A percentile compares a stretch with the other conserved stretches of the same genome.
Evolutionary conservation across 2,797 vertebrate genomes (phyloP).

Genomic region (Liparis tanakae): DNA sequence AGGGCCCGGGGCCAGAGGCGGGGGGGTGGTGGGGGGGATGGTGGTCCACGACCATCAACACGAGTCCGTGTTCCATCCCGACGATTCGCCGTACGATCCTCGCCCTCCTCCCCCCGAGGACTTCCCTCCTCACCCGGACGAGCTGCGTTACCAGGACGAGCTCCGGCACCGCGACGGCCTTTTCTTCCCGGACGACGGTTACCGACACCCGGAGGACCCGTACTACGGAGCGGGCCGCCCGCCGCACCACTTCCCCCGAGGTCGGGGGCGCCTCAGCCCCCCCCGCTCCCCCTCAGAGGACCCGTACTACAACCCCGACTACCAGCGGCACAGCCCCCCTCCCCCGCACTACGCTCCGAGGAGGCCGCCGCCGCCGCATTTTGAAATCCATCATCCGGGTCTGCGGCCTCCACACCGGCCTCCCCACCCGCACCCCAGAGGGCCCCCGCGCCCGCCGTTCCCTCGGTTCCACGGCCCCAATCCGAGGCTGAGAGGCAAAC

Average conservation of each 20-base stretch:
- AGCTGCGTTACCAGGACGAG: slow-evolving; percentile 62
- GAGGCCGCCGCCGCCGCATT: slow-evolving; percentile 58
- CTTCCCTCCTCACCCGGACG: slow-evolving; percentile 40
- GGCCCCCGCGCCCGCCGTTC: slow-evolving; percentile 69
- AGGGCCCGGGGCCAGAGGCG: not conserved
- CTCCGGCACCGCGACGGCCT: slow-evolving; percentile 29
- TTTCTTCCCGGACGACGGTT: slow-evolving; percentile 74
- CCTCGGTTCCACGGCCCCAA: slow-evolving; percentile 79
- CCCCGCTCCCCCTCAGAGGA: slow-evolving; percentile 72
- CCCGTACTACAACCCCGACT: slow-evolving; percentile 72
- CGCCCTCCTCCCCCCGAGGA: slow-evolving; percentile 30
- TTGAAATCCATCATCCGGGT: slow-evolving; percentile 70
- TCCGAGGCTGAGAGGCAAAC: slow-evolving; percentile 85
- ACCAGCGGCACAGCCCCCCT: slow-evolving; percentile 67
- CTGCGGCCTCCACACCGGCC: slow-evolving; percentile 66
- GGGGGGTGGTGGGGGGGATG: slow-evolving; percentile 62
- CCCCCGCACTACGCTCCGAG: slow-evolving; percentile 65
- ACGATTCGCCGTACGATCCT: slow-evolving; percentile 47
- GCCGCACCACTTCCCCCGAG: slow-evolving; percentile 64
- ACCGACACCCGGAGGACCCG: slow-evolving; percentile 42
- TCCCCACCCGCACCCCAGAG: slow-evolving; percentile 69
- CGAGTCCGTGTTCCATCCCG: slow-evolving; percentile 64
- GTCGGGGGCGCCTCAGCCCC: slow-evolving; percentile 73
- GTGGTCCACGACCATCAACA: slow-evolving; percentile 79
- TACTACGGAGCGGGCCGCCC: slow-evolving; percentile 70